Base-by-base conservation (phyloP, 2,888 invertebrate genomes). In the Unio pictorum region DNA sequence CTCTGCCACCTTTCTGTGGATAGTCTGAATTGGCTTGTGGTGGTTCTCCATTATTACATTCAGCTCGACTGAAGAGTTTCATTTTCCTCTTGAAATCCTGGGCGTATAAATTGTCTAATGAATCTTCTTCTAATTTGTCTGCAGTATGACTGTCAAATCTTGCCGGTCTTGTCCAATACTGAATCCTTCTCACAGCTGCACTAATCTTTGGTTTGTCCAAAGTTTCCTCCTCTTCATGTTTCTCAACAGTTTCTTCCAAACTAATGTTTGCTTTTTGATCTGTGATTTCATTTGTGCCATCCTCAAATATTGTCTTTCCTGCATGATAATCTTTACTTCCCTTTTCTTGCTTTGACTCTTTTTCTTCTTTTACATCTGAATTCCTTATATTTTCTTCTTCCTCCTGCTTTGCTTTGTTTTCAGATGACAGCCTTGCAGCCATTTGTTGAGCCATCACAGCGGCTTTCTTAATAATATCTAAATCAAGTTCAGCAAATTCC, bases 381-480 rank as follows among this genome's bases (percentile, higher is more conserved):
- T 45, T 15, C 45, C 11, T 45, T 15, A 15, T 15, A 15, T 45
- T 45, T 45, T 45, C 15, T 45, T 45, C 45, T 45, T 45, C 45
- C 45, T 45, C 45, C 2, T 11, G 45, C 45, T 45, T 45, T 45
- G 45, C 45, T 45, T 45, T 45, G 15, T 45, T 45, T 45, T 45
- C 45, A 15, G 11, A 23, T 59, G 23, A 26, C 18, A 15, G 18
- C 45, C 66, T 69, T 60, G 71, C 66, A 56, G 76, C 76, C 74
- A 76, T 74, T 64, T 67, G 72, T 57, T 66, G 71, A n/a, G 76
- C 69, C 74, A 76, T 74, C 17, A 72, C 30, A 34, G 72, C 71
- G 20, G 76, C 76, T 61, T 69, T 72, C 60, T 69, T 71, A 56
- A 76, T 61, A 6, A 76, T 54, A 67, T 68, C 67, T 68, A 54